Evolutionary conservation across 1,140 invertebrate genomes (phyloP), one percentile per base, ranked within the genome.

Genomic region (Aphelinus certus): DNA sequence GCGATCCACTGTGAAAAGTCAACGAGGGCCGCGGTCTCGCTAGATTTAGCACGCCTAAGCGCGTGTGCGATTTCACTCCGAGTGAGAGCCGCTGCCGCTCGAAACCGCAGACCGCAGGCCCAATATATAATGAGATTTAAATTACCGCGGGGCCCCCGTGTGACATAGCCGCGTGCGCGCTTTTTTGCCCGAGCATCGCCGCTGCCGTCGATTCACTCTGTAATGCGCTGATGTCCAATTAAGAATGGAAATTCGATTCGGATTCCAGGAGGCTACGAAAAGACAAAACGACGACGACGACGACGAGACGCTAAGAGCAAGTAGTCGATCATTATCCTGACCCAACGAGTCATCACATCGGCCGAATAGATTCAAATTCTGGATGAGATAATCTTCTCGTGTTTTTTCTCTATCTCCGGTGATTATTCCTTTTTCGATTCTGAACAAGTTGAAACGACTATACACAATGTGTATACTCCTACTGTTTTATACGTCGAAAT

Each of bases 111-210:
- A 84, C 84, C 80, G 78, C 81, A 82, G 58, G 80, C 47, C 79
- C 82, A 78, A 83, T 84, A 42, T 63, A 84, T 86, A 86, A 86
- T 86, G 83, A 86, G 84, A 86, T 85, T 86, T 86, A 85, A 86
- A 86, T 86, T 84, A 83, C 84, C 82, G 81, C 83, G 81, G 69
- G 66, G 48, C 3, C 4, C n/a, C 61, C 67, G 66, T 85, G 83
- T 85, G 81, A 85, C 84, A 85, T 76, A 80, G 80, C 81, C 80
- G 78, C 58, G 47, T 43, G 68, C 2, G 56, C 47, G 48, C 48
- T 10, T 26, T n/a, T 45, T n/a, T n/a, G 57, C 47, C 10, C 9
- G 3, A n/a, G 45, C 47, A 26, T 71, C 26, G 26, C 26, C 26
- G 26, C 26, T 26, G 26, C 26, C 26, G 26, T 26, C 26, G 26